Evolutionary conservation across 2,113 vertebrate genomes (phyloP).

Genomic region (Blennius ocellaris): DNA sequence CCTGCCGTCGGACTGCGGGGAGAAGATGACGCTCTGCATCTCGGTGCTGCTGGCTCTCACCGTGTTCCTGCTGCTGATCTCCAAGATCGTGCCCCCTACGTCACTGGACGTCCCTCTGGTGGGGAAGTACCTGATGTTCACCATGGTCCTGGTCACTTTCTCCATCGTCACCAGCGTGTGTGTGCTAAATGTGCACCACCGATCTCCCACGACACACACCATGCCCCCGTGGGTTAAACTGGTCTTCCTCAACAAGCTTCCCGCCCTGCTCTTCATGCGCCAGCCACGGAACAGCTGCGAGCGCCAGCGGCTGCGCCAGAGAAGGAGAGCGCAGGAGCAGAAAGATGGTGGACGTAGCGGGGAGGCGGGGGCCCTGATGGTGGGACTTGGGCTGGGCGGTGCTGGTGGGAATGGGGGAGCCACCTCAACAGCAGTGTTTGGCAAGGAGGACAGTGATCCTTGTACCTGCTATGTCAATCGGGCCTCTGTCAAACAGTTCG

Average conservation of each 20-base stretch:
- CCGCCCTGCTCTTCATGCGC: constrained; percentile 93
- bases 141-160: constrained; percentile 98
- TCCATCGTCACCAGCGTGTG: constrained; percentile 97
- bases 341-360: constrained; percentile 71
- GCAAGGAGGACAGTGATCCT: constrained; percentile 74
- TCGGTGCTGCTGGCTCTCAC: constrained; percentile 95
- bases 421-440: constrained; percentile 63
- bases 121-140: constrained; percentile 98
- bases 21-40: constrained; percentile 98
- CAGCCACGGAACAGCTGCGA: constrained; percentile 92
- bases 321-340: constrained; percentile 83
- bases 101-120: constrained; percentile 95
- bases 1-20: constrained; percentile 93
- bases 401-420: constrained; percentile 57
- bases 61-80: constrained; percentile 96
- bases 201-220: constrained; percentile 96
- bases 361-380: constrained; percentile 74
- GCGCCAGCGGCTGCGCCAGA: constrained; percentile 89
- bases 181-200: constrained; percentile 95
- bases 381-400: constrained; percentile 65
- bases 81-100: constrained; percentile 95
- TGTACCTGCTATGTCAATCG: constrained; percentile 92
- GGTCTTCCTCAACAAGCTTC: constrained; percentile 93
- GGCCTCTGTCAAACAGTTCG: constrained; percentile 84
- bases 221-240: constrained; percentile 96